phyloP scores from a whole-genome alignment of 1,140 invertebrate species.

The Tetramorium simillimum region DNA sequence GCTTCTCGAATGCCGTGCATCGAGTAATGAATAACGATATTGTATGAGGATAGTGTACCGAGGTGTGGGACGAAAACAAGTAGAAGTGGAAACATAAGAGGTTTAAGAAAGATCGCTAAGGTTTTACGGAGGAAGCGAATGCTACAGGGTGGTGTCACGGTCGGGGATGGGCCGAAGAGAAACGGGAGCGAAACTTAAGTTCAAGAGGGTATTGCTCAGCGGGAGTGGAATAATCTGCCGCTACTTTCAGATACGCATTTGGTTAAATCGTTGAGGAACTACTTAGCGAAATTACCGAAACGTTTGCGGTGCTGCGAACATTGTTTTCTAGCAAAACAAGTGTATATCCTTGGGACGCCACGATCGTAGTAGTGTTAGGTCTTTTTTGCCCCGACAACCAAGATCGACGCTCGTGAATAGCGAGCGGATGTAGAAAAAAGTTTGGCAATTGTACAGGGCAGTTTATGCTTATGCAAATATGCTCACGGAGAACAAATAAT shows the following conservation, averaged over 20 bases:
- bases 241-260: constrained; percentile 63
- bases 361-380: background rate
- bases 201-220: constrained; percentile 64
- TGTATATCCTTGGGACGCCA: background rate
- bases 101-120: constrained; percentile 55
- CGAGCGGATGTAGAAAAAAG: background rate
- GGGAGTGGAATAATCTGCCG: constrained; percentile 59
- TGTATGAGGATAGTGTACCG: background rate
- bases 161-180: constrained; percentile 38
- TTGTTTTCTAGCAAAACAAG: constrained; percentile 23
- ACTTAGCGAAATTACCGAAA: constrained; percentile 64
- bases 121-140: constrained; percentile 51
- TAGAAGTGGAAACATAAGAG: constrained; percentile 35
- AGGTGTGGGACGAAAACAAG: background rate
- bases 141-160: constrained; percentile 46
- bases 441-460: background rate
- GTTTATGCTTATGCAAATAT: background rate
- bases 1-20: constrained; percentile 31
- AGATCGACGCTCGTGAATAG: background rate
- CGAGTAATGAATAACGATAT: constrained; percentile 62
- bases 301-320: constrained; percentile 8
- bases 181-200: constrained; percentile 63
- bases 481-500: background rate
- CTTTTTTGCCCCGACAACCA: background rate
- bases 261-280: constrained; percentile 64